A percentile compares a stretch with the other conserved stretches of the same genome.
These are phyloP conservation scores for Platygyra sinensis DNA, from an alignment of 64 coral and sea anemone species.

Conservation along the genomic window DNA sequence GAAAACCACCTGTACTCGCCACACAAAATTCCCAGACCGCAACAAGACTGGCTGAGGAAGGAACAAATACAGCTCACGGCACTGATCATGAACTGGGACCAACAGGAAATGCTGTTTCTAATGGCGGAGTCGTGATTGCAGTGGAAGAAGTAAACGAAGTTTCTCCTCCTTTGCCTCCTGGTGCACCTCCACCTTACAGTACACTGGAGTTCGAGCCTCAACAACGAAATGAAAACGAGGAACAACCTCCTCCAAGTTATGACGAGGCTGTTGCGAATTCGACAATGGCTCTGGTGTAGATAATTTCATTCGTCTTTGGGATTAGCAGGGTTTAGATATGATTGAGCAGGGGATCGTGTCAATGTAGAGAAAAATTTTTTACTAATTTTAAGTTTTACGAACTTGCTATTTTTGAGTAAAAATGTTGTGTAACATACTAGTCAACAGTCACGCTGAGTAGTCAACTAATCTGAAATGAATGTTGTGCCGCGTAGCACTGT, in stretches of 20 bases:
- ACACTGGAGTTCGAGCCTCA: background rate
- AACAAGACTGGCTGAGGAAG: background rate
- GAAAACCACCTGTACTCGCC: background rate
- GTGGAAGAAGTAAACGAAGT: background rate
- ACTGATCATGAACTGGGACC: background rate
- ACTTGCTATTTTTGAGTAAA: too few relatives aligned
- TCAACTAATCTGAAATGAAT: too few relatives aligned
- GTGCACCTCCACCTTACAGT: background rate
- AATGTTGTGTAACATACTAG: too few relatives aligned
- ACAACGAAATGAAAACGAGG: background rate
- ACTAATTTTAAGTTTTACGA: too few relatives aligned
- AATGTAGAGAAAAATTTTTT: too few relatives aligned
- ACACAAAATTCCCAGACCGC: background rate
- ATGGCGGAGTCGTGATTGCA: background rate
- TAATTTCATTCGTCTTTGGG: background rate
- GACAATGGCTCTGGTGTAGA: background rate
- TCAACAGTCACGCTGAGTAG: too few relatives aligned
- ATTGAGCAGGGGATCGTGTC: too few relatives aligned
- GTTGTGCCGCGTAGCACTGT: too few relatives aligned
- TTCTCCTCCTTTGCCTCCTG: background rate
- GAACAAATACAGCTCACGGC: background rate
- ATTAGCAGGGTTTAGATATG: too few relatives aligned
- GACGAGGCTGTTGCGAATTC: background rate
- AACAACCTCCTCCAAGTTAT: constrained; percentile 1
- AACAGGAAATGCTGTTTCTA: background rate